Evolutionary conservation across 1,140 invertebrate species (phyloP).

Genomic region (Apis florea): DNA sequence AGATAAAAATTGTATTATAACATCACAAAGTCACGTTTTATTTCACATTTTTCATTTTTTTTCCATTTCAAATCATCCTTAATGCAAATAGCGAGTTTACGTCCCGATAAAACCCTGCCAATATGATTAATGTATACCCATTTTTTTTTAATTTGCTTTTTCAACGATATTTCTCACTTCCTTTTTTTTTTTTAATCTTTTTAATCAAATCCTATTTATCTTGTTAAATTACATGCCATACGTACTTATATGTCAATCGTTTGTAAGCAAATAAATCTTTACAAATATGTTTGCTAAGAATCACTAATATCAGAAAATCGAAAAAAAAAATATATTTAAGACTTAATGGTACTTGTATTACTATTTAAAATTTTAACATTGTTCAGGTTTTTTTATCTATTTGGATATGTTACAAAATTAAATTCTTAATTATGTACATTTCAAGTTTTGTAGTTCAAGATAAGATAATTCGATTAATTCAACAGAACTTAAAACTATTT

Average conservation of each 20-base stretch:
- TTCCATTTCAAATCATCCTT: neutral
- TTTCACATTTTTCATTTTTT: neutral
- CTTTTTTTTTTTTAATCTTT: neutral
- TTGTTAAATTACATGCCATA: neutral
- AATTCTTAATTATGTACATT: too few relatives aligned
- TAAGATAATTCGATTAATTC: too few relatives aligned
- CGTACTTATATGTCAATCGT: neutral
- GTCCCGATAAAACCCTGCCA: neutral
- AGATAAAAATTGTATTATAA: neutral
- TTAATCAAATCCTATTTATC: slow-evolving; percentile 1
- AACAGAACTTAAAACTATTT: too few relatives aligned
- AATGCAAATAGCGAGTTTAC: neutral
- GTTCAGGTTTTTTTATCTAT: too few relatives aligned
- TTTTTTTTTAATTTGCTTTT: neutral
- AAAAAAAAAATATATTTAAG: neutral
- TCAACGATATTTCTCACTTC: neutral
- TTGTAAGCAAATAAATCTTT: neutral
- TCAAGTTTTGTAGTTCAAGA: too few relatives aligned
- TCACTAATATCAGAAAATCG: neutral
- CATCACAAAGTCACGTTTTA: neutral
- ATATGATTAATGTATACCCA: neutral
- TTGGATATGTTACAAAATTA: too few relatives aligned
- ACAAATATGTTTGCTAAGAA: neutral
- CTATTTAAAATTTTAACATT: too few relatives aligned
- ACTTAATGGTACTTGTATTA: too few relatives aligned